Evolutionary conservation across 2,113 vertebrate genomes (phyloP).

Genomic region (Potamarius usumacintae): DNA sequence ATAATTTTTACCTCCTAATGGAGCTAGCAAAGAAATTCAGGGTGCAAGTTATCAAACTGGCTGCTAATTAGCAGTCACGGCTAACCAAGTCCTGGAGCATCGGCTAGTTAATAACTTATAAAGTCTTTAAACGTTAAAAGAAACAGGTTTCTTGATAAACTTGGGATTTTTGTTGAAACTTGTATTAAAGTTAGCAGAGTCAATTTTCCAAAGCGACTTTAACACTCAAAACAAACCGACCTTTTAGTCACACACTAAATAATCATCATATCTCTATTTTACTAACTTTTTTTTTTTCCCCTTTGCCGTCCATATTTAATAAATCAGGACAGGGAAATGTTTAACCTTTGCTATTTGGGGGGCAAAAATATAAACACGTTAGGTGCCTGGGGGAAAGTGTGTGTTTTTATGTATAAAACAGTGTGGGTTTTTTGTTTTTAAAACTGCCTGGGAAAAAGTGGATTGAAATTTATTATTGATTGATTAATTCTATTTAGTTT

Average conservation of each 20-base stretch:
- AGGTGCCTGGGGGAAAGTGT: background rate
- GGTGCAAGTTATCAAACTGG: background rate
- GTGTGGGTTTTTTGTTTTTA: no score
- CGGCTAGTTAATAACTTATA: no score
- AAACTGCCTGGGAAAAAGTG: no score
- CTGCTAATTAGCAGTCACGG: background rate
- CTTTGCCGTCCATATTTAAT: no score
- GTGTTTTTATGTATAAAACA: no score
- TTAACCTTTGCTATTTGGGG: background rate
- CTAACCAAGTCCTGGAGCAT: background rate
- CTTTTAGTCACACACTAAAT: background rate
- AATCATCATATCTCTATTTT: background rate
- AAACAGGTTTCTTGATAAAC: background rate
- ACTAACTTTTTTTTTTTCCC: background rate
- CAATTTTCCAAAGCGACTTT: background rate
- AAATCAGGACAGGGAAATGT: background rate
- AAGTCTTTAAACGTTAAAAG: background rate
- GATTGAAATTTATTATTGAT: no score
- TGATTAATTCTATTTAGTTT: background rate
- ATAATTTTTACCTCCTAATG: background rate
- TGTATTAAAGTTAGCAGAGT: background rate
- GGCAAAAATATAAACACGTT: background rate
- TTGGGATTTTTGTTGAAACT: no score
- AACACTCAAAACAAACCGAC: background rate
- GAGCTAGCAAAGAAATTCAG: background rate